Percentiles rank a stretch among this genome's conserved stretches.
Conservation (phyloP, 2,113 vertebrate species). For the Melanocharis versteri region DNA sequence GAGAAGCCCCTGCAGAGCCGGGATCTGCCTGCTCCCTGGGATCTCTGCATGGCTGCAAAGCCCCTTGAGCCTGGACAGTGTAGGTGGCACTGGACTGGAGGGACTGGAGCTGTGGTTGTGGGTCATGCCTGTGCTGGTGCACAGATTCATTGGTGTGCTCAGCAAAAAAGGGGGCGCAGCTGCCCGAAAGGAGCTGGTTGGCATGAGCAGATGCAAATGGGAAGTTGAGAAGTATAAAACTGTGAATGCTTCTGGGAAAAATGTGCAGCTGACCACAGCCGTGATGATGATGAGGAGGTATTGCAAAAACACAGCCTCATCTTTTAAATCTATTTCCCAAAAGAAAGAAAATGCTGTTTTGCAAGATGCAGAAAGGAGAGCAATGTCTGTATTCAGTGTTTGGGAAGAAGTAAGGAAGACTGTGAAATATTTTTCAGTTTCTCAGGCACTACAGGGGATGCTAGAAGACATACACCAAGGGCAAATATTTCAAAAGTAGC, state of each 20-base stretch:
- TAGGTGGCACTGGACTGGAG: neutral
- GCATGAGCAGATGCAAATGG: neutral
- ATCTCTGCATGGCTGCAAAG: neutral
- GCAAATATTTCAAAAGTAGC: conserved; percentile 2
- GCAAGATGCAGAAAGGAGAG: neutral
- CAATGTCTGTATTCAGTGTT: neutral
- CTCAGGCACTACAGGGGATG: neutral
- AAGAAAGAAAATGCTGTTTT: neutral
- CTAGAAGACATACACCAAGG: neutral
- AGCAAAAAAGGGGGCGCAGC: neutral
- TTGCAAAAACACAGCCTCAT: neutral
- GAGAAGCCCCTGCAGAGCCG: neutral
- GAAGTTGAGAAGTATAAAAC: neutral
- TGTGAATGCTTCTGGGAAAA: neutral
- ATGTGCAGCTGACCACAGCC: neutral
- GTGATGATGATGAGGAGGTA: neutral
- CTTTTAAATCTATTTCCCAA: neutral
- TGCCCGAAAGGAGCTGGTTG: neutral
- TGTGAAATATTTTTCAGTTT: neutral
- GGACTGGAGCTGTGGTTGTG: neutral
- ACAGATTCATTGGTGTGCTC: neutral
- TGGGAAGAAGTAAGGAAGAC: neutral
- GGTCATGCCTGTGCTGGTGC: too few relatives aligned
- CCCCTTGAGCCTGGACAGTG: neutral
- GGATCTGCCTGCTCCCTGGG: neutral